A percentile compares a stretch with the other conserved stretches of the same genome.
Conservation (phyloP, 1,140 invertebrate species). For the Alviniconcha marisindica region DNA sequence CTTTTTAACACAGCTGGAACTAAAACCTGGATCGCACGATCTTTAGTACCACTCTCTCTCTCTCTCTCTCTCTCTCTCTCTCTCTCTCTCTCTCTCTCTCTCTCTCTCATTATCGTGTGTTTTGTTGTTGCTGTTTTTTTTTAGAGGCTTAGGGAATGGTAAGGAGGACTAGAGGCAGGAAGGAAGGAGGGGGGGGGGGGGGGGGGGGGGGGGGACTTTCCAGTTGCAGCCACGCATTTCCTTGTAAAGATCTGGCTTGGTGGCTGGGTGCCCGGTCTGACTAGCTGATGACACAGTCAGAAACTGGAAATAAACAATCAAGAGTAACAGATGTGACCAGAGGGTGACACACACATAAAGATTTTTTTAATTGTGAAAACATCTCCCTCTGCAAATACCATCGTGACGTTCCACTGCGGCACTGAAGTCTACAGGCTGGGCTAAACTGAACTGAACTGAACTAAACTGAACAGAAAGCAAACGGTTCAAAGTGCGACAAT, state of each 20-base stretch:
- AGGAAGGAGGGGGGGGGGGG: not conserved
- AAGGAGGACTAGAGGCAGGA: too few relatives aligned
- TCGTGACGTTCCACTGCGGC: too few relatives aligned
- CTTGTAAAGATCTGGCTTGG: not conserved
- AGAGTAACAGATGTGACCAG: too few relatives aligned
- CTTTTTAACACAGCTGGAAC: not conserved
- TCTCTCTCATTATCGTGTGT: not conserved
- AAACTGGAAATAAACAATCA: not conserved
- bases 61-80: constrained; percentile 22
- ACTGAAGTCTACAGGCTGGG: too few relatives aligned
- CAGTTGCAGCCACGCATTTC: not conserved
- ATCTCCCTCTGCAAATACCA: too few relatives aligned
- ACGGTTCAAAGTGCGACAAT: too few relatives aligned
- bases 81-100: constrained; percentile 33
- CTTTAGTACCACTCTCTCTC: constrained; percentile 15
- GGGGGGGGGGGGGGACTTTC: not conserved
- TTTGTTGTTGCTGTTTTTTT: not conserved
- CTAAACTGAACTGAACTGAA: not conserved
- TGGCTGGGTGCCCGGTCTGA: not conserved
- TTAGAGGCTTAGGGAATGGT: too few relatives aligned
- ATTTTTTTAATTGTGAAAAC: too few relatives aligned
- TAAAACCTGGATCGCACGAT: not conserved
- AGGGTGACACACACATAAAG: too few relatives aligned
- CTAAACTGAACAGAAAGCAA: too few relatives aligned
- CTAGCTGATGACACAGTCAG: not conserved